These are phyloP conservation scores for Platycercus adscitus DNA, from an alignment of 2,113 vertebrate genomes.

Conservation along the genomic window DNA sequence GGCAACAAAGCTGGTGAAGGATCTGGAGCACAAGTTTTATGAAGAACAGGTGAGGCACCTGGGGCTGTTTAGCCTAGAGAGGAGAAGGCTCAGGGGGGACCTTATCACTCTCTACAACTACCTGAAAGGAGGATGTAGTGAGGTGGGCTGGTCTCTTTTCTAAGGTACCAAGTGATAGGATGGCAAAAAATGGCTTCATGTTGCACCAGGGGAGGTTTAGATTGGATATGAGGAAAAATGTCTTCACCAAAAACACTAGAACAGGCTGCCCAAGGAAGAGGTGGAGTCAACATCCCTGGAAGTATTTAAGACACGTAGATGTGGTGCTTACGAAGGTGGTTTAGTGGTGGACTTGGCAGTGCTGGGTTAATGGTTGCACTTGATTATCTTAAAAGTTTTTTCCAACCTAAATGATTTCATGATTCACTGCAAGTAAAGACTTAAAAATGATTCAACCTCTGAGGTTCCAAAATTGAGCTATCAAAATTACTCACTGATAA, in stretches of 20 bases:
- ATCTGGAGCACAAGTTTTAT: fast-evolving
- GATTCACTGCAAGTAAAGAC: neutral
- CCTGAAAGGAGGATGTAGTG: neutral
- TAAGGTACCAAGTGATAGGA: neutral
- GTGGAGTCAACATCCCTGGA: neutral
- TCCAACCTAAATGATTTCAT: neutral
- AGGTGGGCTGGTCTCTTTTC: neutral
- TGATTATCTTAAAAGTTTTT: neutral
- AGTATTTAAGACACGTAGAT: neutral
- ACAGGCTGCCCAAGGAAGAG: neutral
- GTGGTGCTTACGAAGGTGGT: neutral
- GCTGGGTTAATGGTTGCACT: neutral
- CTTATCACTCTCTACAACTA: neutral
- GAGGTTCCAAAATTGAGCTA: neutral
- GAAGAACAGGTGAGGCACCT: neutral
- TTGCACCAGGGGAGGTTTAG: neutral
- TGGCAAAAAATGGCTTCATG: neutral
- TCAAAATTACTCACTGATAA: neutral
- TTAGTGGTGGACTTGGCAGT: neutral
- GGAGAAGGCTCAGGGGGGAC: neutral
- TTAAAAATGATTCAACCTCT: neutral
- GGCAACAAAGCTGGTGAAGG: fast-evolving
- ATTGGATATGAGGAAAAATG: neutral
- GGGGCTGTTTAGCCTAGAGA: neutral
- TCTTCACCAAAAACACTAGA: neutral